A percentile compares a stretch with the other conserved stretches of the same genome.
Conservation (phyloP, 64 coral and sea anemone species). For the Anthopleura sola region DNA sequence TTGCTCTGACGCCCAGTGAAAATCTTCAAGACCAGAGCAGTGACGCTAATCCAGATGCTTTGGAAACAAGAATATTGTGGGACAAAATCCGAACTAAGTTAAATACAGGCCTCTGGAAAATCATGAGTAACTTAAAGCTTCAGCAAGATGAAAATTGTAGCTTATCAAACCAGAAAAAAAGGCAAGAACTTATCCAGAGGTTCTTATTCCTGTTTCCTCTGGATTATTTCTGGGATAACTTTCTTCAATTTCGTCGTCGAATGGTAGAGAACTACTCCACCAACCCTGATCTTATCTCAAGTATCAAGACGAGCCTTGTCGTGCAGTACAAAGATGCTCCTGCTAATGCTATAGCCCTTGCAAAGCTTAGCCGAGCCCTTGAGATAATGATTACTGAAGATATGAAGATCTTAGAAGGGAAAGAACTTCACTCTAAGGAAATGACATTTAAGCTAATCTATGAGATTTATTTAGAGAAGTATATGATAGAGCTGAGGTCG, state of each 20-base stretch:
- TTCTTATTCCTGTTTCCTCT: slow-evolving; percentile 75
- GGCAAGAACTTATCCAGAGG: slow-evolving; percentile 42
- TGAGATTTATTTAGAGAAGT: slow-evolving; percentile 60
- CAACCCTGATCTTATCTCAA: slow-evolving; percentile 29
- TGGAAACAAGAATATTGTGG: slow-evolving; percentile 65
- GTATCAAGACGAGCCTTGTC: slow-evolving; percentile 45
- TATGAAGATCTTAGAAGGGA: slow-evolving; percentile 51
- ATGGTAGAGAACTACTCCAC: slow-evolving; percentile 56
- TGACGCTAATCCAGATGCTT: slow-evolving; percentile 38
- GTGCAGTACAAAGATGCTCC: slow-evolving; percentile 38
- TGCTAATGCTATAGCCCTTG: slow-evolving; percentile 57
- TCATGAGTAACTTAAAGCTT: slow-evolving; percentile 51
- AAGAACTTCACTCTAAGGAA: slow-evolving; percentile 35
- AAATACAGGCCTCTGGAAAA: slow-evolving; percentile 48
- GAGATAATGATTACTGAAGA: slow-evolving; percentile 84
- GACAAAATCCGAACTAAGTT: slow-evolving; percentile 64
- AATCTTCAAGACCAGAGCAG: neutral
- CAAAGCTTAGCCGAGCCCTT: slow-evolving; percentile 68
- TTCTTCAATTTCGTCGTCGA: slow-evolving; percentile 47
- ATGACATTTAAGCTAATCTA: slow-evolving; percentile 58
- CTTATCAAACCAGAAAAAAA: neutral
- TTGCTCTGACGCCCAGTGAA: slow-evolving; percentile 3
- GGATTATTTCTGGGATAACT: slow-evolving; percentile 66
- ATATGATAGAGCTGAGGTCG: slow-evolving; percentile 57
- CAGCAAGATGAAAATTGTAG: slow-evolving; percentile 17